phyloP scores from a whole-genome alignment of 2,888 invertebrate genomes.

The Crematogaster levior region DNA sequence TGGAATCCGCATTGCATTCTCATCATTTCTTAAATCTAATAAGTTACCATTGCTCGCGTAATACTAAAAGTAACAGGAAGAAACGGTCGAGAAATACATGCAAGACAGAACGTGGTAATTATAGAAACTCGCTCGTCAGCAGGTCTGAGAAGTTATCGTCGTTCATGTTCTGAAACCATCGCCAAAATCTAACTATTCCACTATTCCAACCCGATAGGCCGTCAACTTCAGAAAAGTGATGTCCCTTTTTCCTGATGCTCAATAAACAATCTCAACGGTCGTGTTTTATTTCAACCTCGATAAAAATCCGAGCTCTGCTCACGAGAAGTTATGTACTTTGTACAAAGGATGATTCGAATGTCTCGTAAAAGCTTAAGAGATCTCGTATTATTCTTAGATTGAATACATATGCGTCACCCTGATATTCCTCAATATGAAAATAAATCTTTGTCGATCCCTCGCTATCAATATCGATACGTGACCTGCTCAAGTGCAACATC shows the following conservation, averaged over 20 bases:
- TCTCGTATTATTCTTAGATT: conserved; percentile 60
- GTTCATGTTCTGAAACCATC: not conserved
- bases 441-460: conserved; percentile 68
- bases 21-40: conserved; percentile 62
- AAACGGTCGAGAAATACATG: conserved; percentile 5
- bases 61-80: conserved; percentile 14
- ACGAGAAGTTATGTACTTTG: not conserved
- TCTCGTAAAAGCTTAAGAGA: conserved; percentile 46
- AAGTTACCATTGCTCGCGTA: conserved; percentile 48
- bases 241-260: not conserved
- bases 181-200: too few relatives aligned
- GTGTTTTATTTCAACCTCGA: not conserved
- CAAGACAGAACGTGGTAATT: not conserved
- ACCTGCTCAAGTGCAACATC: conserved; percentile 54
- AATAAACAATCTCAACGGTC: not conserved
- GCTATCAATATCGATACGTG: conserved; percentile 43
- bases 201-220: conserved; percentile 35
- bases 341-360: conserved; percentile 31
- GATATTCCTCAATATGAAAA: conserved; percentile 77
- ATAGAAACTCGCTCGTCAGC: not conserved
- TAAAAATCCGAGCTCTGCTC: not conserved
- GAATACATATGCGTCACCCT: conserved; percentile 72
- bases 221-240: conserved; percentile 31
- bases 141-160: not conserved
- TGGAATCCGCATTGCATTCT: conserved; percentile 20